Evolutionary conservation across 1,140 invertebrate species (phyloP), one percentile per base, ranked within the genome.

Genomic region (Arctopsyche grandis): DNA sequence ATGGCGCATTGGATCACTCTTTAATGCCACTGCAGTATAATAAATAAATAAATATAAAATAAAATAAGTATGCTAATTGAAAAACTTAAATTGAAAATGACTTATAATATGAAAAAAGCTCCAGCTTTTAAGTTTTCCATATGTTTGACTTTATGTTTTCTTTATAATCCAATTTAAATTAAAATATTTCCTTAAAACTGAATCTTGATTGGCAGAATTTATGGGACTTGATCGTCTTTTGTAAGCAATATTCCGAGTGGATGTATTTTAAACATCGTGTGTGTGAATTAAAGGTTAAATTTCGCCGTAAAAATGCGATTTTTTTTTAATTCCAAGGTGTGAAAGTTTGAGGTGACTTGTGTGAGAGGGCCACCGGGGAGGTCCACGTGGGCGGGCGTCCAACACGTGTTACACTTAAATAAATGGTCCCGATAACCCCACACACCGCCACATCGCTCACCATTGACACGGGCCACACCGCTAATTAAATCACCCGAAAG

Each of bases 331-430:
- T n/a, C n/a, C n/a, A n/a, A n/a, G 14, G 19, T 56, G 52, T 29
- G 38, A 71, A 44, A 71, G 69, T 71, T 71, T 71, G 69, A 66
- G 69, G 66, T 19, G 14, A n/a, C 43, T 71, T 24, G 69, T 44
- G 4, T n/a, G 12, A 10, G 60, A 16, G 10, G 70, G 22, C 73
- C 12, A 48, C 26, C 77, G 73, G 52, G 66, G 70, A 73, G 80
- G 58, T 43, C 73, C 80, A 81, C 80, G 80, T 81, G 80, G 80
- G 81, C 60, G 78, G 78, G 14, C 81, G 24, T 58, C 76, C 12
- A 78, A 82, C 81, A 82, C 81, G 81, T 82, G 81, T 82, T 79
- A 79, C 75, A 70, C 56, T 70, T 76, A 82, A 79, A 82, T 82
- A 80, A 82, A 82, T 82, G 75, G 71, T 69, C 58, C 58, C 74